Evolutionary conservation across 2,888 invertebrate genomes (phyloP), one percentile per base, ranked within the genome.

Genomic region (Sarcophaga rosellei): DNA sequence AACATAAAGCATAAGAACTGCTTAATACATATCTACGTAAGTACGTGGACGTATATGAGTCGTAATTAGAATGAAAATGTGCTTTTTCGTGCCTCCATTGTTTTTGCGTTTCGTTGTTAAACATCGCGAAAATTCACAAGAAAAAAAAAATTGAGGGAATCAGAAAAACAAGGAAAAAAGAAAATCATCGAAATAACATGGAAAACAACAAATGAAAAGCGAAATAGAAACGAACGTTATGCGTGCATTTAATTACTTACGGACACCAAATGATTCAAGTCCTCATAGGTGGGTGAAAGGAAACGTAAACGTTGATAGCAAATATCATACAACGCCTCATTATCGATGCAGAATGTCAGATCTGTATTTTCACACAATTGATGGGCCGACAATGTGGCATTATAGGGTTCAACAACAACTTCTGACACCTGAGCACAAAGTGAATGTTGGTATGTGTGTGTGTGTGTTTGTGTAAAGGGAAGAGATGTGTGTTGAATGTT

Each of bases 361-460:
- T 97, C 97, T 3, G 97, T 97, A 93, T 97, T 96, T 92, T 97
- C 97, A 1, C 97, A 96, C 79, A 97, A 94, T 92, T 97, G 97
- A 91, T 97, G 97, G 10, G 96, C 96, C 0, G 97, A 97, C 59
- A 97, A 94, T 4, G 97, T 97, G 74, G 97, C 97, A 94, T 97
- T 97, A 94, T 97, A 97, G 0, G 97, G 97, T 93, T 97, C 97
- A 85, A 97, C 96, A 65, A 97, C 96, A 8, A 97, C 97, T 93
- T 97, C 97, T 0, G 97, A 97, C 90, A 93, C 93, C 93, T 93
- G 90, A 81, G 88, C 20, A 23, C 45, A 47, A 65, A 25, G 62
- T n/a, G 70, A 20, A 21, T 15, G 12, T 53, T 21, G 45, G 44
- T 17, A 44, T n/a, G 21, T 21, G 35, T 17, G 59, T 65, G 15